These are phyloP conservation scores for Lineus longissimus DNA, from an alignment of 1,140 invertebrate species.

Conservation along the genomic window DNA sequence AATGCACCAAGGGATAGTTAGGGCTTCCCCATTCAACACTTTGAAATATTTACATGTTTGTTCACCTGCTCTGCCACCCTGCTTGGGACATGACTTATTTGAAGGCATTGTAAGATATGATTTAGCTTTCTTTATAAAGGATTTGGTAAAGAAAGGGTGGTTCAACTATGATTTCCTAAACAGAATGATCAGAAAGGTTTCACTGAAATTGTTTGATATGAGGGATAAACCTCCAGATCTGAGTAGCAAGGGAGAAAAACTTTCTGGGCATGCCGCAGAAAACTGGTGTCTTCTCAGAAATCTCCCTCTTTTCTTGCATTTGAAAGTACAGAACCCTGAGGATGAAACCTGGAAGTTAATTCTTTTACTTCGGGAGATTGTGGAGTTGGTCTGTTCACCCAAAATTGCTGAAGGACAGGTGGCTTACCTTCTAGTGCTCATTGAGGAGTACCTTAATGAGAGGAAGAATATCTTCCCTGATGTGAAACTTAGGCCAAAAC, in stretches of 20 bases:
- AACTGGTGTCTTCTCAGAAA: background rate
- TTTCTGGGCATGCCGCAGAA: background rate
- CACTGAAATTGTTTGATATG: background rate
- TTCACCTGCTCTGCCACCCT: background rate
- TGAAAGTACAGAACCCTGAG: background rate
- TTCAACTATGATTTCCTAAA: background rate
- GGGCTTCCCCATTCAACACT: background rate
- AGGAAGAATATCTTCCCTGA: background rate
- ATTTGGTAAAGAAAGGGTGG: background rate
- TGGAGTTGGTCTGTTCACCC: background rate
- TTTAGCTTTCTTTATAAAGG: background rate
- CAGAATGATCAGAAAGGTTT: background rate
- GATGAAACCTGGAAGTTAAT: background rate
- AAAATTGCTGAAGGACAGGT: background rate
- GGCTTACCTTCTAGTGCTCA: background rate
- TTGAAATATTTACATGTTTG: background rate
- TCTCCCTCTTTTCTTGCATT: background rate
- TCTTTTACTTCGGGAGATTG: background rate
- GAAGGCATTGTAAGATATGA: constrained; percentile 1
- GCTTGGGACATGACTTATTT: constrained; percentile 4
- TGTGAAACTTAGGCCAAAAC: background rate
- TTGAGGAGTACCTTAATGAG: background rate
- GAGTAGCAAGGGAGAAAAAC: background rate
- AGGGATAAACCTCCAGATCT: background rate
- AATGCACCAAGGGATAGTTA: background rate